Base-by-base conservation (phyloP, 2,888 invertebrate genomes). In the Polietes domitor region DNA sequence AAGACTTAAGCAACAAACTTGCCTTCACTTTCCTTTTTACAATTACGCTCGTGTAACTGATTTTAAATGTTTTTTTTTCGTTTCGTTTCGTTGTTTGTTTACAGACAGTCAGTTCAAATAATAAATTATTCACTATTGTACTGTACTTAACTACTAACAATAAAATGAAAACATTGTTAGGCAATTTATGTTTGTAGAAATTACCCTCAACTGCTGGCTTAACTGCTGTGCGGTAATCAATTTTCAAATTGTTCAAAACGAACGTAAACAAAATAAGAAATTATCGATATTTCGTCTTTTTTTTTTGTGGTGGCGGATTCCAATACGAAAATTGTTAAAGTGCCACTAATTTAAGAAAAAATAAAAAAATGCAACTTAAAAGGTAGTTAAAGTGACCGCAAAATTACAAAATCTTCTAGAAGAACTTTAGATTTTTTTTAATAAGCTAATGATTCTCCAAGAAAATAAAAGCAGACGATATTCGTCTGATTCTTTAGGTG, bases 1-100 rank as follows among this genome's bases (percentile, higher is more conserved):
- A 61, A 61, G 58, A 61, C 58, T 61, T 61, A 28, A 28, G 58
- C 58, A 61, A 61, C 58, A 61, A 28, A 61, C 58, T 53, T 53
- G 53, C 19, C 2, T 21, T 19, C 53, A 21, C 19, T 53, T 53
- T 47, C 47, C 15, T 47, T 47, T 47, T n/a, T n/a, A n/a, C 47
- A 47, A 2, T 47, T 47, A 47, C 47, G n/a, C 47, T 7, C 37
- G 37, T 10, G 37, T 12, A 12, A 32, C 32, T 32, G 37, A 37
- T 37, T 9, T 2, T 37, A 47, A 47, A 47, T n/a, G 47, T 47
- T 47, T 32, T 32, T 32, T 32, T 32, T 41, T 47, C 47, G 2
- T 47, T 47, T 47, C 15, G 4, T 10, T 41, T 41, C 7, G 32
- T 32, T 32, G 32, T 32, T 37, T n/a, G n/a, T n/a, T n/a, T n/a